Conservation (phyloP, 2,797 vertebrate species). For the Pterois miles region DNA sequence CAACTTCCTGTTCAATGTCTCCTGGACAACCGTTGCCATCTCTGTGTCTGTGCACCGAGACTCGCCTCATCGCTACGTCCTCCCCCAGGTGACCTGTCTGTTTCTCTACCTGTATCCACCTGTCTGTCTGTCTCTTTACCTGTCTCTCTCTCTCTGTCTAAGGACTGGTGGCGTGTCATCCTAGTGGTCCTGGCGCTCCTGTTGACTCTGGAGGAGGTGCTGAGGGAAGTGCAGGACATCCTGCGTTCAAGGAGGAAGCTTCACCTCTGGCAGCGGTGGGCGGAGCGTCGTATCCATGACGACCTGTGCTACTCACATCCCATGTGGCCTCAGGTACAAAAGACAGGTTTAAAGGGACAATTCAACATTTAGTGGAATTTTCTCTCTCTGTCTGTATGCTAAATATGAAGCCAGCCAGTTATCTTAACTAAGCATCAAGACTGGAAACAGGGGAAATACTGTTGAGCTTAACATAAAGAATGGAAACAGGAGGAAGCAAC, state of each 20-base stretch:
- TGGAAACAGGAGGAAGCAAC: no score
- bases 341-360: neutral
- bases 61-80: slow-evolving; percentile 62
- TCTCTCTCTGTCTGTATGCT: neutral
- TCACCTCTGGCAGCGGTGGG: slow-evolving; percentile 61
- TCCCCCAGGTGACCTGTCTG: slow-evolving; percentile 67
- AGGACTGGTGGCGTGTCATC: slow-evolving; percentile 81
- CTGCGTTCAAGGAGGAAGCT: slow-evolving; percentile 61
- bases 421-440: no score
- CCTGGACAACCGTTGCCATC: slow-evolving; percentile 79
- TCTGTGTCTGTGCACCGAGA: slow-evolving; percentile 67
- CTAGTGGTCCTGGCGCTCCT: slow-evolving; percentile 66
- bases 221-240: slow-evolving; percentile 74
- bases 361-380: neutral
- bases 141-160: neutral
- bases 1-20: slow-evolving; percentile 79
- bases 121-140: neutral
- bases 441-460: no score
- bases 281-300: slow-evolving; percentile 48
- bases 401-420: neutral
- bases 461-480: no score
- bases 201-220: slow-evolving; percentile 68
- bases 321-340: slow-evolving; percentile 79
- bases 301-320: slow-evolving; percentile 73
- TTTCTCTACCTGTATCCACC: neutral